Conservation (phyloP, 2,888 invertebrate species). For the Stramonita haemastoma region DNA sequence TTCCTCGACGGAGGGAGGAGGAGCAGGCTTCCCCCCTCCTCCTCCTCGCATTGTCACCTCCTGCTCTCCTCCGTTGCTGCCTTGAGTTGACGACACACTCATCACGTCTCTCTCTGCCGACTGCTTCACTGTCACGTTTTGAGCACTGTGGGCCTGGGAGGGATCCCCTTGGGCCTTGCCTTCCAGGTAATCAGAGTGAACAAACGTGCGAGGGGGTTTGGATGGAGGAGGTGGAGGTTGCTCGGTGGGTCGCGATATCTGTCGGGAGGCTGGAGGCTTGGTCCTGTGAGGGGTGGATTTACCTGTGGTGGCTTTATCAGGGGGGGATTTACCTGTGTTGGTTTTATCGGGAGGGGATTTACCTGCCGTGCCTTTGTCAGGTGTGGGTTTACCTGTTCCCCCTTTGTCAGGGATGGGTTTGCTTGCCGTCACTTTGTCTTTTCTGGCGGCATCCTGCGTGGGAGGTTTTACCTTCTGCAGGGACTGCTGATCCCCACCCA, state of each 20-base stretch:
- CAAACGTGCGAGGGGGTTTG: constrained; percentile 66
- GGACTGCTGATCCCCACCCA: not conserved
- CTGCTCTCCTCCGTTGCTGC: not conserved
- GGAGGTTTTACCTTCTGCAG: not conserved
- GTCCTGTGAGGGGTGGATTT: not conserved
- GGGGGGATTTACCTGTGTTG: not conserved
- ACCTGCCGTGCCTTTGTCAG: not conserved
- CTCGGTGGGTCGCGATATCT: constrained; percentile 21
- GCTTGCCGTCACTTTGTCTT: not conserved
- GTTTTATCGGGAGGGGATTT: not conserved
- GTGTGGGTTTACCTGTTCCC: not conserved
- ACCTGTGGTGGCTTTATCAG: not conserved
- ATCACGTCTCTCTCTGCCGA: not conserved
- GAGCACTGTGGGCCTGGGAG: constrained; percentile 43
- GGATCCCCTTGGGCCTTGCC: constrained; percentile 52
- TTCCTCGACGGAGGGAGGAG: not conserved
- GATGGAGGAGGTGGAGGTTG: constrained; percentile 55
- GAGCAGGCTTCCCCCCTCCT: not conserved
- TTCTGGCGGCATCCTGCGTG: not conserved
- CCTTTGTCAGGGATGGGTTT: not conserved
- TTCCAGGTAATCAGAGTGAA: constrained; percentile 67
- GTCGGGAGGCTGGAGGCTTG: constrained; percentile 13
- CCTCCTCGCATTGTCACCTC: not conserved
- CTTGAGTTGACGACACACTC: not conserved
- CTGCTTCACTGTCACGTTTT: not conserved